Base-by-base conservation (phyloP, 2,888 invertebrate species). In the Lasioglossum marginatum region DNA sequence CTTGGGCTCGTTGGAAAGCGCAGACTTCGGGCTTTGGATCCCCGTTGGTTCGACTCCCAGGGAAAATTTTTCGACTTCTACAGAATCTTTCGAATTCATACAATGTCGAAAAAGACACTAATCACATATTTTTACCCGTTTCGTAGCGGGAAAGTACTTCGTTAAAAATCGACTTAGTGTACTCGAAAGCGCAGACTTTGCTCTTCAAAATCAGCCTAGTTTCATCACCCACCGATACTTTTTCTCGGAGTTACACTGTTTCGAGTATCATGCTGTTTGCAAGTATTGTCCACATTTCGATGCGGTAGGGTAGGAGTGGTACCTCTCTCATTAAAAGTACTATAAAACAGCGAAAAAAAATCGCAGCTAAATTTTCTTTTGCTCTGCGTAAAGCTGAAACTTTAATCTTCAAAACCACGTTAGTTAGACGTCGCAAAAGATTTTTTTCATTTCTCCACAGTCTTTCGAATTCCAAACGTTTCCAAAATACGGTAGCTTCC, bases 81-180 rank as follows among this genome's bases (percentile, higher is more conserved):
- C 52, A 52, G n/a, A 3, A n/a, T 10, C 52, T 52, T 52, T 52
- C 23, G 52, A 52, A 52, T n/a, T n/a, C 3, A 3, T n/a, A n/a
- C 0, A 52, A 0, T 10, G 52, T n/a, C n/a, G 23, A 1, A n/a
- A 23, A 10, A 52, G 3, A 10, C 10, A 3, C 23, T 0, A 0
- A 23, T 23, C 0, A 8, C 3, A 4, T 23, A 0, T n/a, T 23
- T 10, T 10, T n/a, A 0, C n/a, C 5, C 0, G 52, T 52, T n/a
- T n/a, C 10, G 52, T n/a, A 52, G 23, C 10, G 52, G 23, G 1
- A 52, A n/a, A n/a, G 52, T n/a, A 1, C 10, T 52, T 52, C 3
- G 0, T 52, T 1, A 1, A n/a, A n/a, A 23, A n/a, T 23, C 23
- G 10, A 10, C 52, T 3, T 2, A 0, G 52, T 10, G 52, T 8